Percentiles rank a stretch among this genome's conserved stretches.
Conservation (phyloP, 1,140 invertebrate species). For the Scaptomyza graminum region DNA sequence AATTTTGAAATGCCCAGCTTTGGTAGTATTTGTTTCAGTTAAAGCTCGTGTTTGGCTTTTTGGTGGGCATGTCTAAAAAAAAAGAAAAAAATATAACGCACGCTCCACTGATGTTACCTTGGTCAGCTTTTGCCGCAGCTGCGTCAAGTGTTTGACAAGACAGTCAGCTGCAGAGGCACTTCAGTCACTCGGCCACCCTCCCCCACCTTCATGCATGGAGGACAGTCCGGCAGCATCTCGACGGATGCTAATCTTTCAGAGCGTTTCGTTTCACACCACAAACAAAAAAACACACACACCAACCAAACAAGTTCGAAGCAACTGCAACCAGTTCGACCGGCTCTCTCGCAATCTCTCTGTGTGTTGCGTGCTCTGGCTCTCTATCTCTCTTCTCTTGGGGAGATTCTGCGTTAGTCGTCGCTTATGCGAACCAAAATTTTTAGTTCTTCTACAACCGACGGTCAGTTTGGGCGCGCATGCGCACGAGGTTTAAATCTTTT, state of each 20-base stretch:
- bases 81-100: constrained; percentile 29
- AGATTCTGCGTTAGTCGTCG: constrained; percentile 63
- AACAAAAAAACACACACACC: constrained; percentile 13
- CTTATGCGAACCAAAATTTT: constrained; percentile 62
- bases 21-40: constrained; percentile 24
- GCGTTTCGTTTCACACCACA: constrained; percentile 47
- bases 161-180: constrained; percentile 14
- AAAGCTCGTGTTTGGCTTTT: not conserved
- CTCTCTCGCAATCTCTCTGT: constrained; percentile 7
- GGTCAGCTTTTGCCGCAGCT: constrained; percentile 40
- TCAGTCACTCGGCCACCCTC: not conserved
- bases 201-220: not conserved
- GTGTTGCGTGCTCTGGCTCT: constrained; percentile 4
- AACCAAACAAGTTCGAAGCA: constrained; percentile 48
- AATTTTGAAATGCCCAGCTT: constrained; percentile 27
- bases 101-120: constrained; percentile 66
- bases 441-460: constrained; percentile 82
- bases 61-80: constrained; percentile 33
- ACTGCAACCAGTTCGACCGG: constrained; percentile 48
- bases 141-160: constrained; percentile 73
- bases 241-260: constrained; percentile 62
- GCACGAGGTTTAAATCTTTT: constrained; percentile 51
- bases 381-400: constrained; percentile 21
- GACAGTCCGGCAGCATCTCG: constrained; percentile 36
- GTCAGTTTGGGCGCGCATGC: constrained; percentile 83